Evolutionary conservation across 1,140 invertebrate species (phyloP), one percentile per base, ranked within the genome.

Genomic region (Tetramorium alpestre): DNA sequence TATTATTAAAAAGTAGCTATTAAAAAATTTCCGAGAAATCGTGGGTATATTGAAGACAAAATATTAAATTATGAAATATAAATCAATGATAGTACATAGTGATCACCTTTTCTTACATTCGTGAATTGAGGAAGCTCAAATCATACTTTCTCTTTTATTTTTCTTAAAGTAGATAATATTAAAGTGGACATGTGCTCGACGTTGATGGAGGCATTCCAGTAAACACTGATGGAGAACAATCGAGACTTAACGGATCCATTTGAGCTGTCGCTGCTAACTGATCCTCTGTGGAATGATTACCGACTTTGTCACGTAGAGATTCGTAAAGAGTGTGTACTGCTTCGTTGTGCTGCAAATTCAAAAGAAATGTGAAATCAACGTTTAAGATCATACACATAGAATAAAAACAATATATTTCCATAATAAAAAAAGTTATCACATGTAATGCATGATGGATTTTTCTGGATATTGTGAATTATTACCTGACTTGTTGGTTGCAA

Each of bases 271-370:
- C 94, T 22, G 95, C 93, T 60, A 96, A 96, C 77, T 97, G 96
- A 90, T 98, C 98, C 78, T 97, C 96, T 82, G 97, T 96, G 10
- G 92, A 86, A 81, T 92, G 87, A 38, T 96, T 96, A 75, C 97
- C 97, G 85, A 99, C 97, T 92, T 98, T 98, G 87, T 98, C 97
- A 89, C 97, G 96, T 62, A 99, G 95, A 65, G 96, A 94, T 92
- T 98, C 96, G 94, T 98, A 98, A 22, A 98, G 95, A 90, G 96
- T 97, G 91, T 98, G 98, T 7, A 98, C 98, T 90, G 97, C 97
- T 93, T 99, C 98, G 94, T 98, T 98, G 92, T 99, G 98, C 94
- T 98, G 96, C 62, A 97, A 92, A 93, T 91, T 51, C 11, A 51
- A 78, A 77, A 75, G 25, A 22, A 22, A 85, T 90, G 78, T 49